Base-by-base conservation (phyloP, 2,113 vertebrate genomes). In the Myrmecobius fasciatus region DNA sequence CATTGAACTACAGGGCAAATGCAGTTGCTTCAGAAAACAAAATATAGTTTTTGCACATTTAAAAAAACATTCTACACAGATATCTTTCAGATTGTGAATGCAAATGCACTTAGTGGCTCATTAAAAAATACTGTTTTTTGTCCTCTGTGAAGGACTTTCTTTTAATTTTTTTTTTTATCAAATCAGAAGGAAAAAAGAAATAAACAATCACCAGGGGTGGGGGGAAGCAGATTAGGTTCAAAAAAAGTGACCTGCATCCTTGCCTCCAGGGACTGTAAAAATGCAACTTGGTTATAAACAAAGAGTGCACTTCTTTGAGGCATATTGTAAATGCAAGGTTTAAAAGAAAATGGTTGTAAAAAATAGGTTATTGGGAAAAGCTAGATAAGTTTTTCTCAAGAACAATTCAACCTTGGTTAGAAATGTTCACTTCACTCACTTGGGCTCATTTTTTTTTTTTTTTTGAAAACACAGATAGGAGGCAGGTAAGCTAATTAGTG, bases 361-460 rank as follows among this genome's bases (percentile, higher is more conserved):
- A 92, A 89, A 31, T 89, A 93, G 11, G n/a, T 8, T 89, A 43
- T 47, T 53, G 24, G 92, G 25, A 90, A 92, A 88, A 31, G 9
- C 49, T 36, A 9, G 0, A 47, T 25, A 94, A 28, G 75, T 43
- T 93, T 94, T 95, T 1, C 54, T 92, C 91, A 97, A 95, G 91
- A 83, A n/a, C 75, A 92, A 36, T 88, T 1, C 36, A 94, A 97
- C n/a, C 94, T 96, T 97, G 91, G 25, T 93, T 91, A 17, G 90
- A 94, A 93, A 93, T 25, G 67, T 51, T 26, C 9, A 14, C 25
- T 97, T 95, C 22, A 31, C 49, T 52, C 25, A 47, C 12, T 1
- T 17, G 92, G 48, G 11, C 3, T 92, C 3, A 28, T 43, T 60
- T 95, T 94, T 3, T 91, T 83, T 51, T 10, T 49, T 49, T 94